phyloP scores from a whole-genome alignment of 2,797 vertebrate genomes.

The Eupleurogrammus muticus region DNA sequence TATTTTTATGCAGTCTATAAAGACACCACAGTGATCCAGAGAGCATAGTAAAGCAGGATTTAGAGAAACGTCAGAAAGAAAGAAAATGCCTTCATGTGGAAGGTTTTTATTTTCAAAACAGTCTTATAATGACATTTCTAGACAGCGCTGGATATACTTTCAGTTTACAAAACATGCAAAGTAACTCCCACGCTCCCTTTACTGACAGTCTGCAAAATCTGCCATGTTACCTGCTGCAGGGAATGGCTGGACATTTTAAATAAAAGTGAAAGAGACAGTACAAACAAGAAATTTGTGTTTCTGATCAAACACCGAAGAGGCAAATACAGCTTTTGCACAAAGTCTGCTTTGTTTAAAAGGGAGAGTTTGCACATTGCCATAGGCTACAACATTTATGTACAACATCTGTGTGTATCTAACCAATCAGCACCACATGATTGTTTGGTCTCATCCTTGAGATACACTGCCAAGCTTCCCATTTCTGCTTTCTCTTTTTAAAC shows the following conservation, averaged over 20 bases:
- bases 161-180: constrained; percentile 4
- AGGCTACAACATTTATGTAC: constrained; percentile 32
- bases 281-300: constrained; percentile 29
- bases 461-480: constrained; percentile 15
- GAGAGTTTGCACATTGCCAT: constrained; percentile 27
- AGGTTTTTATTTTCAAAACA: neutral
- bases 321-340: constrained; percentile 34
- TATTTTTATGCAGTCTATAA: neutral
- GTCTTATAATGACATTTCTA: neutral
- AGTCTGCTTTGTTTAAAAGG: constrained; percentile 40
- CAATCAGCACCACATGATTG: constrained; percentile 45
- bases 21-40: neutral
- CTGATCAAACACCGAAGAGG: constrained; percentile 35
- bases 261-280: constrained; percentile 19
- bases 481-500: neutral
- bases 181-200: neutral
- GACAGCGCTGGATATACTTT: neutral
- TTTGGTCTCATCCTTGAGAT: constrained; percentile 41
- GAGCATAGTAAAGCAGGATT: neutral
- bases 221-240: constrained; percentile 19
- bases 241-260: neutral
- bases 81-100: neutral
- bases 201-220: constrained; percentile 10
- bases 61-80: neutral
- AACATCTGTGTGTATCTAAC: constrained; percentile 58